Conservation (phyloP, 2,888 invertebrate species). For the Adelognathus sp. region DNA sequence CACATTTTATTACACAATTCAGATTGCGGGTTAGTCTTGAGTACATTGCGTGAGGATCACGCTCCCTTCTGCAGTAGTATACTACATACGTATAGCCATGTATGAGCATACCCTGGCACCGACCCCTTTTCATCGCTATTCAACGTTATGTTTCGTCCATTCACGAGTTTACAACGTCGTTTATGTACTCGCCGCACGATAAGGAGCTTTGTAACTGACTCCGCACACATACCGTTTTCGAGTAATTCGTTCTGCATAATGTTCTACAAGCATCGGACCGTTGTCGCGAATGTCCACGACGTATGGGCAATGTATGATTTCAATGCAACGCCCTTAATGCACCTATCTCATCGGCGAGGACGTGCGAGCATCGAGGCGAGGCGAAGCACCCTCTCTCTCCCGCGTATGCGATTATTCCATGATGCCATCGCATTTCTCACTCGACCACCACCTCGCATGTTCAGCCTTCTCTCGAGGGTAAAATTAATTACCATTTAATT, state of each 20-base stretch:
- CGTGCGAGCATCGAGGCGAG: background rate
- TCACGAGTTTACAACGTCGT: conserved; percentile 51
- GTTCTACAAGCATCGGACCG: background rate
- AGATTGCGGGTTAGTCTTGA: conserved; percentile 23
- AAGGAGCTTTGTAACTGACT: conserved; percentile 50
- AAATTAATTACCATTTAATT: background rate
- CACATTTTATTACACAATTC: conserved; percentile 34
- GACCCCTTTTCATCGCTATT: conserved; percentile 47
- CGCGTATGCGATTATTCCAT: no score
- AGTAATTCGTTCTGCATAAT: conserved; percentile 41
- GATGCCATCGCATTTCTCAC: no score
- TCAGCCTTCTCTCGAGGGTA: no score
- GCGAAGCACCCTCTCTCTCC: no score
- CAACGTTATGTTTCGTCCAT: conserved; percentile 43
- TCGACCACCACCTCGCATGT: no score
- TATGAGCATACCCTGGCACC: background rate
- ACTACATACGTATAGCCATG: background rate
- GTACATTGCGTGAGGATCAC: conserved; percentile 1
- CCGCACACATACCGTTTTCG: conserved; percentile 19
- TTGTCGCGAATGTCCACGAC: background rate
- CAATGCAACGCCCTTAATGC: background rate
- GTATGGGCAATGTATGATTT: background rate
- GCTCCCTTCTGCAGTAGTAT: background rate
- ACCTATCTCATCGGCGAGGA: background rate
- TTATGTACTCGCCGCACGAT: conserved; percentile 43